Percentiles rank a stretch among this genome's conserved stretches.
These are phyloP conservation scores for Drosophila miranda DNA, from an alignment of 1,140 invertebrate genomes.

Conservation along the genomic window DNA sequence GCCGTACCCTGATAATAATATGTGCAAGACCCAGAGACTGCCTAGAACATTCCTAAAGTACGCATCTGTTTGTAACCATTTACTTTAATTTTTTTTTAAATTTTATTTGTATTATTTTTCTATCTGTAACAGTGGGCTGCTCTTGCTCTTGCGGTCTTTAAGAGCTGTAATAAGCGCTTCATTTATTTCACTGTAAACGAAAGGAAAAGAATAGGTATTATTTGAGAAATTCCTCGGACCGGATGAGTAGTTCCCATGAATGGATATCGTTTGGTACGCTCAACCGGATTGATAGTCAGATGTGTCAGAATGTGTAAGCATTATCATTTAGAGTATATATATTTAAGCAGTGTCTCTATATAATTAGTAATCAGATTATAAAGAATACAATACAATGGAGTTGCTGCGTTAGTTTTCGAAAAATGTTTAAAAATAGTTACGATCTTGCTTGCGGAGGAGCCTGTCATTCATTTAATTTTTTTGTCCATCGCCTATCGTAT, in stretches of 20 bases:
- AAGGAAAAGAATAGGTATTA: background rate
- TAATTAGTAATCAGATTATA: constrained; percentile 63
- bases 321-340: constrained; percentile 38
- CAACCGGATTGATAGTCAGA: constrained; percentile 6
- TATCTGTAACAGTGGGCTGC: constrained; percentile 1
- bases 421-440: constrained; percentile 48
- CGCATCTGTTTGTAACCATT: background rate
- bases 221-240: background rate
- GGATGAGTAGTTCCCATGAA: constrained; percentile 14
- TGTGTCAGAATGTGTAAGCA: constrained; percentile 21
- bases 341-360: constrained; percentile 51
- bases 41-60: constrained; percentile 4
- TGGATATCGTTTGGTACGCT: constrained; percentile 8
- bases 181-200: constrained; percentile 27
- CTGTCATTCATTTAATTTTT: constrained; percentile 22
- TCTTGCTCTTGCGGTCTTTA: background rate
- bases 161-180: constrained; percentile 1
- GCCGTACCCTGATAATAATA: background rate
- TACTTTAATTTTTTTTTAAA: background rate
- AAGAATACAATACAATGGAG: constrained; percentile 54
- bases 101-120: background rate
- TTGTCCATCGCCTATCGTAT: constrained; percentile 39
- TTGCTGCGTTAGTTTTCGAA: constrained; percentile 56
- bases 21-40: background rate
- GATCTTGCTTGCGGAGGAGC: constrained; percentile 2